Percentiles rank a stretch among this genome's conserved stretches.
These are phyloP conservation scores for Cataglyphis altisquamis DNA, from an alignment of 2,888 invertebrate genomes.

Conservation along the genomic window DNA sequence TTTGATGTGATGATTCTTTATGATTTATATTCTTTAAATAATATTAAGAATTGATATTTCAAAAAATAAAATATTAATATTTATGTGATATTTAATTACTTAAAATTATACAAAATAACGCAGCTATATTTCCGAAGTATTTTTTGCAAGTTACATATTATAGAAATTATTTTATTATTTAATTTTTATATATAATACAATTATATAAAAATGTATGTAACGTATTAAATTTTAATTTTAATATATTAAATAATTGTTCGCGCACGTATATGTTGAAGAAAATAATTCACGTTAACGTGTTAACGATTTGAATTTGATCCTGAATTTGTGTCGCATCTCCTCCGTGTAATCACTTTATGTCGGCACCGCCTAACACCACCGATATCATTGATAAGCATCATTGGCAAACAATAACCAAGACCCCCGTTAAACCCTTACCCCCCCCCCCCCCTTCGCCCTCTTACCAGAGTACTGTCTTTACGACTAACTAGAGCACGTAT, in stretches of 20 bases:
- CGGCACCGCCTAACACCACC: slow-evolving; percentile 52
- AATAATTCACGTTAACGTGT: slow-evolving; percentile 12
- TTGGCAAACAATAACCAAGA: slow-evolving; percentile 59
- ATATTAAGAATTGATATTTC: not conserved
- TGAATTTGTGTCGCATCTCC: slow-evolving; percentile 41
- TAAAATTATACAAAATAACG: not conserved
- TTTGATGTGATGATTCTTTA: not conserved
- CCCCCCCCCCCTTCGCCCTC: slow-evolving; percentile 20
- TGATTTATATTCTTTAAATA: not conserved
- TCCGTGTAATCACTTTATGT: slow-evolving; percentile 55
- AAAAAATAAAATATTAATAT: not conserved
- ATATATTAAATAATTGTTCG: not conserved
- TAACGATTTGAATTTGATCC: slow-evolving; percentile 35
- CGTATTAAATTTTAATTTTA: not conserved
- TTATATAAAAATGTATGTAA: not conserved
- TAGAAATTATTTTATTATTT: not conserved
- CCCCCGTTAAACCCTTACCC: slow-evolving; percentile 50
- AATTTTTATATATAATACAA: not conserved
- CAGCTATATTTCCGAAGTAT: not conserved
- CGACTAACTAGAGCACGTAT: slow-evolving; percentile 82
- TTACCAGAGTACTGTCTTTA: slow-evolving; percentile 73
- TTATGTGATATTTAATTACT: not conserved
- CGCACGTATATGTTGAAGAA: not conserved
- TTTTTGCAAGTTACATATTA: not conserved
- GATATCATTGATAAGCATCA: slow-evolving; percentile 40